These are phyloP conservation scores for Mallateleia sp. DNA, from an alignment of 2,888 invertebrate genomes.

Conservation along the genomic window DNA sequence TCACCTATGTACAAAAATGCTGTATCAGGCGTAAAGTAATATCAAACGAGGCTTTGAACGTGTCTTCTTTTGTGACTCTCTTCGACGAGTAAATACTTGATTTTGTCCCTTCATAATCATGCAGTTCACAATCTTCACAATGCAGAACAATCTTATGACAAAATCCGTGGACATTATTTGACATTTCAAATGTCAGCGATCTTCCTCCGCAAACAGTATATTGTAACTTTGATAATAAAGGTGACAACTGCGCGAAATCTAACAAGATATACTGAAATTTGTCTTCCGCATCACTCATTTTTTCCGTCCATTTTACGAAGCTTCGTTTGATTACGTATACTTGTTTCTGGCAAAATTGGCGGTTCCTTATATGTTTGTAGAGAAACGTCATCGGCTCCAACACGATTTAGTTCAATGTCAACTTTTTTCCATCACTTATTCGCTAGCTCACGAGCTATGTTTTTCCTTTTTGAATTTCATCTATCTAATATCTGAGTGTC, in stretches of 20 bases:
- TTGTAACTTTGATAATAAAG: slow-evolving; percentile 14
- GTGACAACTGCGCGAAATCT: slow-evolving; percentile 20
- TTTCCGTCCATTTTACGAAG: not conserved
- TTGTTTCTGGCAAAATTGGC: slow-evolving; percentile 15
- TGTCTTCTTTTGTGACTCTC: slow-evolving; percentile 4
- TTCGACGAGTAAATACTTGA: slow-evolving; percentile 6
- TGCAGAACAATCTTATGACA: slow-evolving; percentile 9
- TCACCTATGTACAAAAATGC: slow-evolving; percentile 61
- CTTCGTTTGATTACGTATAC: slow-evolving; percentile 22
- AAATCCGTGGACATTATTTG: slow-evolving; percentile 9
- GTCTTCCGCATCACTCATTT: not conserved
- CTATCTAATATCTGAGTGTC: slow-evolving; percentile 10
- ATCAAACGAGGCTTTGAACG: slow-evolving; percentile 3
- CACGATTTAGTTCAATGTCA: not conserved
- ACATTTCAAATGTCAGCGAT: not conserved
- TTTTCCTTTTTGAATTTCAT: slow-evolving; percentile 9
- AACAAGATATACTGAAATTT: slow-evolving; percentile 12
- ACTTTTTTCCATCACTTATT: slow-evolving; percentile 15
- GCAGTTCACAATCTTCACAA: slow-evolving; percentile 19
- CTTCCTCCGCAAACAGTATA: slow-evolving; percentile 15
- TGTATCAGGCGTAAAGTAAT: slow-evolving; percentile 5
- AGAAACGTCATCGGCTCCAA: not conserved
- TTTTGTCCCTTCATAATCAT: slow-evolving; percentile 1
- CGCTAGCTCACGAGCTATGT: slow-evolving; percentile 4
- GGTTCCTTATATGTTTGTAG: not conserved